Base-by-base conservation (phyloP, 2,888 invertebrate genomes). In the Mactromeris polynyma region DNA sequence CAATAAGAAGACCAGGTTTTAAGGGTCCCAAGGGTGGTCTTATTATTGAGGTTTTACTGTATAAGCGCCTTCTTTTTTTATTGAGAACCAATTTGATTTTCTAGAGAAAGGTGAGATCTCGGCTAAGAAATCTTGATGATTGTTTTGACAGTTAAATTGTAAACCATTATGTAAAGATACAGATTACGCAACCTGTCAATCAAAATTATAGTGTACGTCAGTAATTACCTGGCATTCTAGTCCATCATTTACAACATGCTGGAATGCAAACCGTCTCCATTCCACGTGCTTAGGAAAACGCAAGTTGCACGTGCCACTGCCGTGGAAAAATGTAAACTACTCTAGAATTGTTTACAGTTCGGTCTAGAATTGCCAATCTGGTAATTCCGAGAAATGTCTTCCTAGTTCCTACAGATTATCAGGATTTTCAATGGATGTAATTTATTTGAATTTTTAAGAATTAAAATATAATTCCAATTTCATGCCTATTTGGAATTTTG, bases 301-400 rank as follows among this genome's bases (percentile, higher is more conserved):
- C 73, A 6, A 11, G 17, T 1, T 31, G 36, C 84, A 78, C 84
- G 78, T 84, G 84, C 51, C 38, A 31, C 36, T 54, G 46, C 54
- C 78, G 42, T 26, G 36, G 26, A 46, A 26, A 38, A 78, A 84
- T 69, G 78, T 54, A 78, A 84, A 78, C 78, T 78, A 78, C 78
- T 78, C 46, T 51, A 26, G 51, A 21, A 51, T 78, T 78, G 84
- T 84, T 84, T 84, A 84, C 38, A 33, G 2, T 73, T 2, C 19
- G 14, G 31, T 36, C 36, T 26, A 11, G n/a, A 73, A 17, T 73
- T 73, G 73, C 4, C 73, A 17, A 26, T 36, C 31, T 73, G 33
- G 33, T 73, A 73, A 33, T 73, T 33, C 73, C 4, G 73, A 7
- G 36, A 73, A 33, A 9, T n/a, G 11, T 26, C 26, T 64, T 64